These are phyloP conservation scores for Brienomyrus brachyistius DNA, from an alignment of 2,113 vertebrate genomes.

Conservation along the genomic window DNA sequence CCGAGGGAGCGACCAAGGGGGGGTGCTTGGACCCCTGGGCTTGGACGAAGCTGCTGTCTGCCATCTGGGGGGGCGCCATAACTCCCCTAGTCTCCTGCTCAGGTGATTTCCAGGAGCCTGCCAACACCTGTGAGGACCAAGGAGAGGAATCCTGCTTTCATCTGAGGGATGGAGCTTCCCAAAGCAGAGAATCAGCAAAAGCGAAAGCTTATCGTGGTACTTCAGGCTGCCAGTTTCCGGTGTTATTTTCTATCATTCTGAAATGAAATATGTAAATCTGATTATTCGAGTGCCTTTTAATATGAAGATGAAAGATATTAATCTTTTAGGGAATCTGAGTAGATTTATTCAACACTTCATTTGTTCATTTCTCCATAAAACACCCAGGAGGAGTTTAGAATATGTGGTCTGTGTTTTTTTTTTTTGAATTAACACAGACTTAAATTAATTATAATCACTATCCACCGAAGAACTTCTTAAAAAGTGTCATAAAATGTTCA, in stretches of 20 bases:
- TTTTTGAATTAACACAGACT: constrained; percentile 23
- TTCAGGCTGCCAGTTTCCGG: constrained; percentile 24
- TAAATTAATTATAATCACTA: constrained; percentile 38
- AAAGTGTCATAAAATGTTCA: neutral
- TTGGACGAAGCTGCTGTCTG: neutral
- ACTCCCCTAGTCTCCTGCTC: neutral
- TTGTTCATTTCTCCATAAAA: constrained; percentile 32
- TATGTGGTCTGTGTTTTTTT: constrained; percentile 31
- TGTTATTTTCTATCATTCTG: constrained; percentile 43
- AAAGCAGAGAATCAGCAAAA: constrained; percentile 22
- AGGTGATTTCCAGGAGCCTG: neutral
- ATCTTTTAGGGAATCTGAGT: constrained; percentile 1
- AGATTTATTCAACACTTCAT: constrained; percentile 23
- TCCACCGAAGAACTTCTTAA: constrained; percentile 1
- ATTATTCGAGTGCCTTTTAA: constrained; percentile 39
- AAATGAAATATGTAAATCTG: constrained; percentile 45
- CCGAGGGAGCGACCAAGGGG: constrained; percentile 38
- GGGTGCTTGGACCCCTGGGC: constrained; percentile 34
- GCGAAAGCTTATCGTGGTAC: constrained; percentile 25
- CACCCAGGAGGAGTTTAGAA: constrained; percentile 41
- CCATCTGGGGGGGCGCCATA: neutral
- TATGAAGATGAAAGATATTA: constrained; percentile 37
- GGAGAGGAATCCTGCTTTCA: constrained; percentile 36
- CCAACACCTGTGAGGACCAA: constrained; percentile 40
- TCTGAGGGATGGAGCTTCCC: constrained; percentile 34